Evolutionary conservation across 2,113 vertebrate species (phyloP), one percentile per base, ranked within the genome.

Genomic region (Bubalus kerabau): DNA sequence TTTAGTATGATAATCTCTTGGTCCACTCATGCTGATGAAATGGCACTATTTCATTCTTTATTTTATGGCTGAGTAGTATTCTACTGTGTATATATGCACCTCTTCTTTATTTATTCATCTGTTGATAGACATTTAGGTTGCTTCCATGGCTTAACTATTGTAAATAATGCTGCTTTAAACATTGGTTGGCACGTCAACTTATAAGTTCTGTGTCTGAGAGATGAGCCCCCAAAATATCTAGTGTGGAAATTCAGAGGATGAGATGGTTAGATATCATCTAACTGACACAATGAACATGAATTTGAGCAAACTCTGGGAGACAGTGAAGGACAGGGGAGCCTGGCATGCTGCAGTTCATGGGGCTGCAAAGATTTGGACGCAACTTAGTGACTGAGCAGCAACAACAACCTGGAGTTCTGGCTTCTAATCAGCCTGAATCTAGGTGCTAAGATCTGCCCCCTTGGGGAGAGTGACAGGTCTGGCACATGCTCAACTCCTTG

Each of bases 351-450:
- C 40, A 7, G 71, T 7, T 6, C 71, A 15, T 26, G 6, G 1
- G 40, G 71, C 71, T 6, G 2, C 40, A 26, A 76, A 76, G 71
- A 43, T 43, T 15, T 1, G 24, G 23, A 43, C 0, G 2, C 6
- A 2, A 76, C 71, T 26, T 43, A 26, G 71, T 15, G 40, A 4
- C 40, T 43, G 12, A 76, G 23, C 11, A 10, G 40, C 36, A 4
- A 7, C 21, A 14, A 36, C n/a, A 36, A 40, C 21, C 71, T 48
- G 1, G n/a, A 16, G 52, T 30, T n/a, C 43, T 23, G 17, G 28
- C n/a, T 36, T 83, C 81, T 23, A 15, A 26, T 56, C 52, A 36
- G 50, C 81, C 81, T 83, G 85, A 32, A 32, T 48, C 28, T 6
- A 87, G 26, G 28, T 24, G 19, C 85, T 62, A 8, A 48, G 26